Percentiles rank a stretch among this genome's conserved stretches.
Evolutionary conservation across 2,888 invertebrate genomes (phyloP).

Genomic region (Tetragnatha montana): DNA sequence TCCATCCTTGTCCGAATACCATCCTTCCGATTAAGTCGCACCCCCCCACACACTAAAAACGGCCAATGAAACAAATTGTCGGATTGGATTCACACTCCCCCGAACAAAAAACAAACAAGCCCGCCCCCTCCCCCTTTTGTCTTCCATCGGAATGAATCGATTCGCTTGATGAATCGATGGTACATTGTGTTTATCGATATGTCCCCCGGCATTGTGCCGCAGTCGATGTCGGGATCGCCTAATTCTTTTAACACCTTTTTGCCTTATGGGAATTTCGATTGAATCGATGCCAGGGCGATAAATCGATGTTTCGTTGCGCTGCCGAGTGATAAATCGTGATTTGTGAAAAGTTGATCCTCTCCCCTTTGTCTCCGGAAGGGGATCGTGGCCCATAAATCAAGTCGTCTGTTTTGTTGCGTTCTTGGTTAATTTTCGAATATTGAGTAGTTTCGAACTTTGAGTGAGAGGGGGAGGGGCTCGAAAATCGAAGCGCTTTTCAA

Average conservation of each 20-base stretch:
- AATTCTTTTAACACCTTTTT: slow-evolving; percentile 71
- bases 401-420: background rate
- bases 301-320: slow-evolving; percentile 53
- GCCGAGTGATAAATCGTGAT: slow-evolving; percentile 58
- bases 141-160: slow-evolving; percentile 54
- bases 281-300: slow-evolving; percentile 62
- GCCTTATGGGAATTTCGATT: slow-evolving; percentile 71
- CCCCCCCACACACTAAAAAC: slow-evolving; percentile 28
- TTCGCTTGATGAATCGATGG: slow-evolving; percentile 66
- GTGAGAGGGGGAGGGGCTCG: too few relatives aligned
- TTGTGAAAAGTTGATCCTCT: slow-evolving; percentile 39
- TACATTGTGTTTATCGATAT: slow-evolving; percentile 70
- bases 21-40: background rate
- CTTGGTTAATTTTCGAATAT: background rate
- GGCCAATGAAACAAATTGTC: slow-evolving; percentile 64
- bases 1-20: slow-evolving; percentile 26
- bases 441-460: background rate
- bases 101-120: slow-evolving; percentile 38
- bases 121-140: slow-evolving; percentile 35
- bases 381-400: slow-evolving; percentile 21
- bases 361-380: slow-evolving; percentile 8
- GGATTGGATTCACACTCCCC: slow-evolving; percentile 49
- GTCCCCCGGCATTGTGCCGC: slow-evolving; percentile 66
- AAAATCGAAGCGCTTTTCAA: too few relatives aligned
- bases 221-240: slow-evolving; percentile 65